A percentile compares a stretch with the other conserved stretches of the same genome.
Conservation (phyloP, 1,140 invertebrate species). For the Drosophila tristis region DNA sequence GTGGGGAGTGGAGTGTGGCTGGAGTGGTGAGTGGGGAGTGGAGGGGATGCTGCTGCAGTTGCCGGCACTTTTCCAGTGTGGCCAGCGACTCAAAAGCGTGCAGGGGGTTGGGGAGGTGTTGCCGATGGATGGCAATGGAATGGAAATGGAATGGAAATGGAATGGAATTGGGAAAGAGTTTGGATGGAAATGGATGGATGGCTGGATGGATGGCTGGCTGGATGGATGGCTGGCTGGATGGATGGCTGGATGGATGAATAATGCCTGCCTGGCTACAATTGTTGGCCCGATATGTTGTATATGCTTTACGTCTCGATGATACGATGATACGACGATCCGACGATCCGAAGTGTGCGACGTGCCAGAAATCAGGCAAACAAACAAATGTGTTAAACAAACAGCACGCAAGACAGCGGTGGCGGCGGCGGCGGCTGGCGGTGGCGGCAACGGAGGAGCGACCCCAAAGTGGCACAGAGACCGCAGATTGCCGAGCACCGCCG, state of each 20-base stretch:
- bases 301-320: not conserved
- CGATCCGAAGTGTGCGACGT: conserved; percentile 45
- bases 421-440: not conserved
- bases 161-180: too few species aligned
- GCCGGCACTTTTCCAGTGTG: too few species aligned
- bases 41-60: not conserved
- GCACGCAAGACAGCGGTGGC: conserved; percentile 9
- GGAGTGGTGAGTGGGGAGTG: too few species aligned
- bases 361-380: conserved; percentile 73
- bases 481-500: not conserved
- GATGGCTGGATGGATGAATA: conserved; percentile 13
- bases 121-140: conserved; percentile 22
- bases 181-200: conserved; percentile 22
- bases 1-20: too few species aligned
- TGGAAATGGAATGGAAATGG: conserved; percentile 5
- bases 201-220: conserved; percentile 22
- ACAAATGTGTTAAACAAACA: conserved; percentile 31
- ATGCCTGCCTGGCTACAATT: conserved; percentile 24
- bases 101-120: not conserved
- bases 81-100: too few species aligned
- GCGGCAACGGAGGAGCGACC: not conserved
- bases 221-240: conserved; percentile 27
- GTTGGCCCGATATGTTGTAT: conserved; percentile 21
- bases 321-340: too few species aligned
- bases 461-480: conserved; percentile 14